Percentiles rank a stretch among this genome's conserved stretches.
These are phyloP conservation scores for Pollenia angustigena DNA, from an alignment of 2,888 invertebrate genomes.

Conservation along the genomic window DNA sequence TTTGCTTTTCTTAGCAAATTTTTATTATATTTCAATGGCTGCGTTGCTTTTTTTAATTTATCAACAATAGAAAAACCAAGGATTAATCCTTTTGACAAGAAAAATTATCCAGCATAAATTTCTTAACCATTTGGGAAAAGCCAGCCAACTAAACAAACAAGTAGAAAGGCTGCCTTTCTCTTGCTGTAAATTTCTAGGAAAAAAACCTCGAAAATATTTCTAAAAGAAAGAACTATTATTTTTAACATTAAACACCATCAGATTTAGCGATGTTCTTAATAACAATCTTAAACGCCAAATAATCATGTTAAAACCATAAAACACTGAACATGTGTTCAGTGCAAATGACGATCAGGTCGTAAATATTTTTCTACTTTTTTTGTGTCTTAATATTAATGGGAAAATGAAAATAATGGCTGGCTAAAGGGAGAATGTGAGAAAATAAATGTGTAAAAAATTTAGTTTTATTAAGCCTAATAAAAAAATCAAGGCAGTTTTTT, in stretches of 20 bases:
- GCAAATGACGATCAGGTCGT: slow-evolving; percentile 12
- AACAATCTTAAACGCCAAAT: slow-evolving; percentile 39
- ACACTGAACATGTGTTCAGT: slow-evolving; percentile 20
- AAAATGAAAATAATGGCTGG: slow-evolving; percentile 15
- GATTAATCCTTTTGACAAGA: slow-evolving; percentile 10
- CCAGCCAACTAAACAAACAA: background rate
- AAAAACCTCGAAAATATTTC: no score
- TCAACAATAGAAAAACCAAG: background rate
- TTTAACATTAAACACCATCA: slow-evolving; percentile 3
- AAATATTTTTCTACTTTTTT: slow-evolving; percentile 28
- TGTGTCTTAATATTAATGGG: background rate
- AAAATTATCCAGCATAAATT: slow-evolving; percentile 7
- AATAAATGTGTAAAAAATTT: background rate
- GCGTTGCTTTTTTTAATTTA: background rate
- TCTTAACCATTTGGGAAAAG: slow-evolving; percentile 18
- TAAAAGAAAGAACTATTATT: slow-evolving; percentile 8
- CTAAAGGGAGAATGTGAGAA: background rate
- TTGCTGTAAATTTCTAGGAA: background rate
- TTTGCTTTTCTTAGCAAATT: background rate
- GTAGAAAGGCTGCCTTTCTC: background rate
- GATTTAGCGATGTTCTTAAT: background rate
- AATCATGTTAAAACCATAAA: slow-evolving; percentile 45
- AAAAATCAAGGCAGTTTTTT: background rate
- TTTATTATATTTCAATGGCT: slow-evolving; percentile 18
- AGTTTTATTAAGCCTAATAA: slow-evolving; percentile 23